Evolutionary conservation across 2,888 invertebrate species (phyloP), one percentile per base, ranked within the genome.

Genomic region (Chloroclysta siterata): DNA sequence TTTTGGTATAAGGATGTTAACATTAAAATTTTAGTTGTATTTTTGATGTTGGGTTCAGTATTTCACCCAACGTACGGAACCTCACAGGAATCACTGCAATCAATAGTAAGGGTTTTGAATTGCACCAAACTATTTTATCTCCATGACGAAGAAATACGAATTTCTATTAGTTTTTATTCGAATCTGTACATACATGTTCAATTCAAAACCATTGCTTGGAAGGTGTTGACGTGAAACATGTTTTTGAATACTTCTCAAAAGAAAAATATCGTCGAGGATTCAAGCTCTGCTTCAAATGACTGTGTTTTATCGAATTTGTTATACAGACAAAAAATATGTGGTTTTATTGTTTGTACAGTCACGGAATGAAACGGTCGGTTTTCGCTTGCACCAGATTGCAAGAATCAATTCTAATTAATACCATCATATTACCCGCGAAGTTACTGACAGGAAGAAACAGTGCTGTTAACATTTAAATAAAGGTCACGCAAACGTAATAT

Each of bases 1-100:
- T 92, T 93, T 93, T 93, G 92, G 92, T 90, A 93, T 92, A 91
- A 91, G 89, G 79, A 84, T 80, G 78, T 65, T 69, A 85, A 84
- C 79, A 79, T 81, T 79, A 81, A 85, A 85, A 81, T 84, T 51
- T 81, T 87, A 84, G 84, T 85, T 85, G 69, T 80, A 78, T 77
- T 74, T 73, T 70, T 68, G 63, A 81, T 82, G 80, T 85, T 84
- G 84, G 85, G 82, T 85, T 74, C 82, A 79, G 77, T 64, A 74
- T 71, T 77, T 50, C 15, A 15, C 17, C 46, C 29, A 41, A 41
- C 17, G 33, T 15, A 51, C 8, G 41, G 3, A 55, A 41, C 15
- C 13, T 50, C 11, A 14, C 15, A 36, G 15, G 8, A 39, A 41
- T 41, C 33, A 50, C 48, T 42, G n/a, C 14, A 46, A 53, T 44